phyloP scores from a whole-genome alignment of 1,140 invertebrate species.

The Oncopodura yosiiana region DNA sequence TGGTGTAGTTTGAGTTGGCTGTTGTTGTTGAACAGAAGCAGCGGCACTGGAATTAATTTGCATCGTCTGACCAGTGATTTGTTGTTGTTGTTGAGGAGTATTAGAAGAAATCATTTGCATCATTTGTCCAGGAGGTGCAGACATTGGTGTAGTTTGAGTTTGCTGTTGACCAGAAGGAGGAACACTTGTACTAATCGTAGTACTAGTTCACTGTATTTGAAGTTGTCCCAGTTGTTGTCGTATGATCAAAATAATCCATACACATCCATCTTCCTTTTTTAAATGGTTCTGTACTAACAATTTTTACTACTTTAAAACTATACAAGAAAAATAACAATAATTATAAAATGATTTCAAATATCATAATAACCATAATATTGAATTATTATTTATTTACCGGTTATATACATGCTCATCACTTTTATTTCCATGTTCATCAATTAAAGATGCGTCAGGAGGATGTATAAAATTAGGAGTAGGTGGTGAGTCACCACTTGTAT shows the following conservation, averaged over 20 bases:
- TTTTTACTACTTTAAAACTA: constrained; percentile 90
- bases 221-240: constrained; percentile 43
- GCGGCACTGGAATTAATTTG: background rate
- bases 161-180: constrained; percentile 2
- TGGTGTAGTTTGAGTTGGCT: constrained; percentile 16
- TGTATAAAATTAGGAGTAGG: background rate
- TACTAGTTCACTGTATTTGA: too few relatives aligned
- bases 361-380: constrained; percentile 1
- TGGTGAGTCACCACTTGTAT: constrained; percentile 16
- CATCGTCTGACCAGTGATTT: constrained; percentile 23
- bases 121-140: constrained; percentile 8
- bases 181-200: background rate
- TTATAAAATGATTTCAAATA: too few relatives aligned
- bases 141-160: constrained; percentile 23
- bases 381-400: constrained; percentile 25
- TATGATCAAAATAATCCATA: constrained; percentile 88
- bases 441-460: background rate
- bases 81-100: background rate
- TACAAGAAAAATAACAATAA: background rate
- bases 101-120: background rate
- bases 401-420: constrained; percentile 41
- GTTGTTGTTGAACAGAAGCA: constrained; percentile 12
- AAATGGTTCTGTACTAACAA: constrained; percentile 88
- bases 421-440: constrained; percentile 22
- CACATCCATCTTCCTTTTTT: constrained; percentile 87